Base-by-base conservation (phyloP, 1,140 invertebrate species). In the Microplitis demolitor region DNA sequence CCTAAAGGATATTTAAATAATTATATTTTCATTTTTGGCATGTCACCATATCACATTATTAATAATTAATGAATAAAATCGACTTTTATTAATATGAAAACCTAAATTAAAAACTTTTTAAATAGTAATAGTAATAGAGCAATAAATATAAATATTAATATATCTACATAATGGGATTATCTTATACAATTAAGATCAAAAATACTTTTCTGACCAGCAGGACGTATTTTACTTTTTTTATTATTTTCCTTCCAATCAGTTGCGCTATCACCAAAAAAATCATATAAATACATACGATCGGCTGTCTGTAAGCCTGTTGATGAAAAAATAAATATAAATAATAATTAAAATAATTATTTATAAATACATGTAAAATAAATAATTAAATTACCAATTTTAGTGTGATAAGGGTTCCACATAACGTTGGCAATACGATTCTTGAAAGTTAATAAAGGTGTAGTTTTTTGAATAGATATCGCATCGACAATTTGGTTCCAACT, bases 401-500 rank as follows among this genome's bases (percentile, higher is more conserved):
- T 66, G 13, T 35, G 35, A 13, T 16, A 2, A 34, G n/a, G n/a
- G 8, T 50, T 58, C 58, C 3, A 60, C 14, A 72, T 33, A 6
- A 24, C 31, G 4, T 14, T 14, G 5, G 53, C 16, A n/a, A 54
- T 24, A 54, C 13, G 16, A n/a, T 54, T 5, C 5, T 45, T 45
- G 39, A 45, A 45, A 6, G 5, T 9, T 11, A 45, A 45, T 45
- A 5, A 45, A 45, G 6, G 6, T 3, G 8, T 60, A 66, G 1
- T 61, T 16, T 58, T 61, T 58, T 69, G 24, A 58, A 58, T 51
- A 50, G 11, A 24, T 45, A 50, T 34, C 24, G 62, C 73, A 61
- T 85, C 83, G 9, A 84, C 82, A 16, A 83, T 62, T 4, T 53
- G 67, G 70, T 83, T 74, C 13, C 83, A 75, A 63, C 64, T 77